Evolutionary conservation across 2,113 vertebrate species (phyloP).

Genomic region (Tauraco erythrolophus): DNA sequence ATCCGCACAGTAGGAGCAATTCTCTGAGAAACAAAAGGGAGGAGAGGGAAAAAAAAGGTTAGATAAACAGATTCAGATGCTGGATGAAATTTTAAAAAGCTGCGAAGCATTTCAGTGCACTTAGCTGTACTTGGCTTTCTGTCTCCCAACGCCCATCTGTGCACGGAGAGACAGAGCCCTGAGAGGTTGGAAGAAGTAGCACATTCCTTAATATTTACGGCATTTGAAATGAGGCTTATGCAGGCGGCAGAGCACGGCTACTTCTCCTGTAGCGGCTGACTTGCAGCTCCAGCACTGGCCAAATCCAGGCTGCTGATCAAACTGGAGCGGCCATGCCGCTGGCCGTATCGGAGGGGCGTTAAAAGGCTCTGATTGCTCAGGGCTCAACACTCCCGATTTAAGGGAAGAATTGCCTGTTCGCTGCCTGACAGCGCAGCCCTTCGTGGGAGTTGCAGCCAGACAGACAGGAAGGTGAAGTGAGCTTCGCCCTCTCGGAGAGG

Average conservation of each 20-base stretch:
- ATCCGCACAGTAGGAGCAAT: constrained; percentile 48
- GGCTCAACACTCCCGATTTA: fast-evolving
- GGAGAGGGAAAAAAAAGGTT: constrained; percentile 32
- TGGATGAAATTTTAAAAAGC: constrained; percentile 62
- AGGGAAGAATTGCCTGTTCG: background rate
- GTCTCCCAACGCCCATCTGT: constrained; percentile 65
- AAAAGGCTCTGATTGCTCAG: background rate
- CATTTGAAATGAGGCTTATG: background rate
- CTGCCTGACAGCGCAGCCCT: background rate
- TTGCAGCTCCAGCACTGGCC: background rate
- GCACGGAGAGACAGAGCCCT: constrained; percentile 1
- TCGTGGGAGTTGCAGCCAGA: background rate
- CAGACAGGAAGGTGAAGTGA: background rate
- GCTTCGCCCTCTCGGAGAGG: background rate
- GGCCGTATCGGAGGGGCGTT: background rate
- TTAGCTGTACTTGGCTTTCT: constrained; percentile 72
- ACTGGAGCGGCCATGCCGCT: background rate
- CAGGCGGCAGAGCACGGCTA: background rate
- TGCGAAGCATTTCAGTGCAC: constrained; percentile 62
- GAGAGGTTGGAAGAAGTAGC: constrained; percentile 65
- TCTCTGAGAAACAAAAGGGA: constrained; percentile 47
- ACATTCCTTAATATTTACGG: constrained; percentile 66
- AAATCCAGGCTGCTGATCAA: background rate
- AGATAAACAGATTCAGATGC: constrained; percentile 68
- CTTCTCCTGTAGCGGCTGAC: background rate